Evolutionary conservation across 2,888 invertebrate genomes (phyloP).

Genomic region (Blomia tropicalis): DNA sequence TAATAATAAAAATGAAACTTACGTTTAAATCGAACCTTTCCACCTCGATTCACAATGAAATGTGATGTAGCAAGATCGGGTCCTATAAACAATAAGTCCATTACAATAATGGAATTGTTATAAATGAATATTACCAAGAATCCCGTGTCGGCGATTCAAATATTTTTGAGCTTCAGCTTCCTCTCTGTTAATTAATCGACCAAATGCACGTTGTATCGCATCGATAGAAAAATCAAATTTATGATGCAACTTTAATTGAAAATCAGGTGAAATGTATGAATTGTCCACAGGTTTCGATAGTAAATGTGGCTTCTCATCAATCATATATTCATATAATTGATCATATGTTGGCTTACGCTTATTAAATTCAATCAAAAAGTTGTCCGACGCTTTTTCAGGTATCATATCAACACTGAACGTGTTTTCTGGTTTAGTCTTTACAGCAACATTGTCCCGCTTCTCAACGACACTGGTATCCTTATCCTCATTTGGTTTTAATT

Average conservation of each 20-base stretch:
- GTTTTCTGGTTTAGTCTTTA: not conserved
- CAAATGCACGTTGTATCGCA: not conserved
- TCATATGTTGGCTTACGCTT: slow-evolving; percentile 5
- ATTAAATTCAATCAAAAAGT: slow-evolving; percentile 11
- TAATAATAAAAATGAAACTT: not conserved
- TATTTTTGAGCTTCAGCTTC: slow-evolving; percentile 16
- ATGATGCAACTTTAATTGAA: not conserved
- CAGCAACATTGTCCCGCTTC: not conserved
- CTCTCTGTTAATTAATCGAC: not conserved
- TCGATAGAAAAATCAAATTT: slow-evolving; percentile 18
- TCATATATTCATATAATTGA: slow-evolving; percentile 5
- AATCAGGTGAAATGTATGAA: slow-evolving; percentile 1
- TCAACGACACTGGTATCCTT: too few species aligned
- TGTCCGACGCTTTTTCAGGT: not conserved
- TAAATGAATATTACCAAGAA: slow-evolving; percentile 11
- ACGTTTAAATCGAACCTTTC: slow-evolving; percentile 49
- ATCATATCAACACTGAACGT: not conserved
- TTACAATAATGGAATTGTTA: not conserved
- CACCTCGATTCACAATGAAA: slow-evolving; percentile 60
- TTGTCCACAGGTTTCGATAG: too few species aligned
- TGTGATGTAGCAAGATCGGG: slow-evolving; percentile 68
- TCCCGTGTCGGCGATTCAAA: slow-evolving; percentile 16
- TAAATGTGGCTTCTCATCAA: not conserved
- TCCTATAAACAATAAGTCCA: slow-evolving; percentile 19
- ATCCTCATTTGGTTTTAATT: too few species aligned